These are phyloP conservation scores for Molossus molossus DNA, from an alignment of 2,797 vertebrate genomes.

Conservation along the genomic window DNA sequence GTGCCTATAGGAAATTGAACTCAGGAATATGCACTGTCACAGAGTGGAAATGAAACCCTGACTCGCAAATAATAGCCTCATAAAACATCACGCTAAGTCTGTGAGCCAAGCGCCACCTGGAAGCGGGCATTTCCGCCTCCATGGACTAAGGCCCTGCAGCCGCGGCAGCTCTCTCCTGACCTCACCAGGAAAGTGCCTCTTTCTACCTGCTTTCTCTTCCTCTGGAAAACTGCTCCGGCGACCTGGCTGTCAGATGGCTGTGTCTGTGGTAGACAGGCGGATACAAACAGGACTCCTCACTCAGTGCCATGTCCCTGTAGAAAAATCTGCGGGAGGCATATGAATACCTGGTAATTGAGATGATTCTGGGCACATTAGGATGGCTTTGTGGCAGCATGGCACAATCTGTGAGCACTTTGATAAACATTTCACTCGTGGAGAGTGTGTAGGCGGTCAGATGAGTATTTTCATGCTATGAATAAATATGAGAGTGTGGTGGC, in stretches of 20 bases:
- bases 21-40: background rate
- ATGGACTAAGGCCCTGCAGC: too few species aligned
- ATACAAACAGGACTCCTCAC: conserved; percentile 73
- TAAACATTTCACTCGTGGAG: conserved; percentile 80
- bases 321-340: conserved; percentile 72
- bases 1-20: conserved; percentile 19
- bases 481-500: conserved; percentile 62
- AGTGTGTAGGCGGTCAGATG: conserved; percentile 12
- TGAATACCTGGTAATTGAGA: conserved; percentile 83
- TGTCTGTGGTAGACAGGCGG: background rate
- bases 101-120: background rate
- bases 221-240: background rate
- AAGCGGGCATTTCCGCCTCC: background rate
- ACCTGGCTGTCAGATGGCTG: background rate
- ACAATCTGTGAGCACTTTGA: conserved; percentile 80
- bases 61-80: conserved; percentile 15
- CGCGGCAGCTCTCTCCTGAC: background rate
- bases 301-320: conserved; percentile 47
- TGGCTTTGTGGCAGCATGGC: conserved; percentile 75
- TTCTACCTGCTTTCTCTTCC: background rate
- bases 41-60: conserved; percentile 23
- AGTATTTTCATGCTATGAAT: conserved; percentile 69
- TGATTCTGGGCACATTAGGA: conserved; percentile 76
- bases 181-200: background rate
- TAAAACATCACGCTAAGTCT: background rate